Base-by-base conservation (phyloP, 2,888 invertebrate genomes). In the Tiliacea aurago region DNA sequence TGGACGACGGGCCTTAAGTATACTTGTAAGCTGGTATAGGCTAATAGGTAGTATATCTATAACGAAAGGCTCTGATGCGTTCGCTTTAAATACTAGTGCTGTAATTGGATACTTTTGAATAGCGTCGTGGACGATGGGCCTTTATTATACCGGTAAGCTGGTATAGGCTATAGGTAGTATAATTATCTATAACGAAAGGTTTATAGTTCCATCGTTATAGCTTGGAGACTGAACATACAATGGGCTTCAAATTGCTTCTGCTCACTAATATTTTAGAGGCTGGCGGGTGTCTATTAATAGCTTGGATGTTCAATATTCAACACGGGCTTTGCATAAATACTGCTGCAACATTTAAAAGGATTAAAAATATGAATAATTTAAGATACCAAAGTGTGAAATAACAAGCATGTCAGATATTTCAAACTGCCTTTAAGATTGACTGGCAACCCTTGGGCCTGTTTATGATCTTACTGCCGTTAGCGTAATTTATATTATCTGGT, bases 281-380 rank as follows among this genome's bases (percentile, higher is more conserved):
- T 41, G 37, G 5, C n/a, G 15, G 37, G n/a, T 5, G 15, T 41
- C 15, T n/a, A 5, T 37, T 59, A 59, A 59, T n/a, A n/a, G 20
- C 4, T 61, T 61, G 15, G 4, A 41, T 59, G 37, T n/a, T 15
- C n/a, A 45, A 68, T 55, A 55, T 55, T 55, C 55, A 70, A 23
- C 45, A 45, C 23, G 9, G 5, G 18, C 13, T 65, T 33, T 55
- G 13, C 15, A 11, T 68, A 10, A 10, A 45, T 11, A 9, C 43
- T 18, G 51, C 0, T n/a, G n/a, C 23, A 55, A 10, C 10, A 20
- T 69, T 55, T 45, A 9, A 7, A 3, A 18, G 43, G 13, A 41
- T 15, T 9, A 45, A 10, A 0, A 4, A 23, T 13, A 37, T 2
- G 15, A 59, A 59, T 15, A 28, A 28, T 28, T 28, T 28, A 4